Evolutionary conservation across 2,113 vertebrate genomes (phyloP).

Genomic region (Callochromis pleurospilus): DNA sequence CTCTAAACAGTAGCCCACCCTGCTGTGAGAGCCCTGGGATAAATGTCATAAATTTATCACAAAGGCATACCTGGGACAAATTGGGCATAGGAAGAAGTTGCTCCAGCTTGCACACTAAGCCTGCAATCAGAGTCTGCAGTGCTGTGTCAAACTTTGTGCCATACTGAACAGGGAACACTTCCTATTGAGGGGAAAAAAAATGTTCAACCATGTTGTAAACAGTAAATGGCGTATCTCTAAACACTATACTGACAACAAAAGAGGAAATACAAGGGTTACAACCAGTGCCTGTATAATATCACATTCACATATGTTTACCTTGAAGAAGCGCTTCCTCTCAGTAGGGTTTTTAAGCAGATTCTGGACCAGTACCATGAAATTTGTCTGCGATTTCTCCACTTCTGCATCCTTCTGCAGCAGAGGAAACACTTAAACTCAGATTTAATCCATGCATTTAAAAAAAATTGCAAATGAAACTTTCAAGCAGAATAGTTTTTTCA

Average conservation of each 20-base stretch:
- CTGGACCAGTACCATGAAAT: conserved; percentile 67
- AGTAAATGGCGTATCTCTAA: background rate
- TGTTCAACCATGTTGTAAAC: background rate
- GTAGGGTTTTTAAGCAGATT: conserved; percentile 52
- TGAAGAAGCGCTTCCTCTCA: conserved; percentile 59
- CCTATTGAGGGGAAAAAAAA: conserved; percentile 10
- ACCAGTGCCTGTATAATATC: background rate
- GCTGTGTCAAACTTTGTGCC: conserved; percentile 64
- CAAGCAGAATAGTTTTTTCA: background rate
- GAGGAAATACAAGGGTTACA: background rate
- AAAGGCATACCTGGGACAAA: conserved; percentile 52
- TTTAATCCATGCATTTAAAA: background rate
- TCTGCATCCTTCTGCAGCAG: conserved; percentile 48
- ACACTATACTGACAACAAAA: background rate
- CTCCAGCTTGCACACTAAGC: conserved; percentile 65
- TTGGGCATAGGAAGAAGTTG: conserved; percentile 66
- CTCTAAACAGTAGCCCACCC: background rate
- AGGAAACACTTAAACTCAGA: background rate
- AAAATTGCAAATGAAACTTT: background rate
- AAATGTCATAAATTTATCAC: background rate
- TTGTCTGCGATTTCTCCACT: conserved; percentile 64
- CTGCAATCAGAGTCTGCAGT: conserved; percentile 56
- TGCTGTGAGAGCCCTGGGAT: background rate
- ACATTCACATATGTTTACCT: conserved; percentile 20
- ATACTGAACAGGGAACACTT: conserved; percentile 63